These are phyloP conservation scores for Macrosiphum euphorbiae DNA, from an alignment of 2,888 invertebrate species.

Conservation along the genomic window DNA sequence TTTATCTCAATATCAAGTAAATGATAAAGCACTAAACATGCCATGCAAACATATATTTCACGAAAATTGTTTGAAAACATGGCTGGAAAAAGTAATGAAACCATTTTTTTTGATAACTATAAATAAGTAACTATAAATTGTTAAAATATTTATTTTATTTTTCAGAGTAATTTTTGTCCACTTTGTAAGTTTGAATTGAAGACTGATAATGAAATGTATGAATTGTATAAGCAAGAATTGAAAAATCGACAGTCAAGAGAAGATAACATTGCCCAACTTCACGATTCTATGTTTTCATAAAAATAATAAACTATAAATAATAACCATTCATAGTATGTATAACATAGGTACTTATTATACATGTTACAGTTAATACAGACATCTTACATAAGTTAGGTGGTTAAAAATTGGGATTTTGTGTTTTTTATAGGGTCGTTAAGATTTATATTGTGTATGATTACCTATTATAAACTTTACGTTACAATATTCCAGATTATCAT, in stretches of 20 bases:
- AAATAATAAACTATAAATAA: background rate
- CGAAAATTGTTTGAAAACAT: slow-evolving; percentile 52
- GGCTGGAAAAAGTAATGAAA: slow-evolving; percentile 53
- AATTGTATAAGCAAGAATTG: slow-evolving; percentile 53
- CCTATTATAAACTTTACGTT: background rate
- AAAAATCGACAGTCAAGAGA: slow-evolving; percentile 44
- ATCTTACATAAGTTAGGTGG: background rate
- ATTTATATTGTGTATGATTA: background rate
- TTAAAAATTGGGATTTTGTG: background rate
- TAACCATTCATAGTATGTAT: background rate
- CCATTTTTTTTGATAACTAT: background rate
- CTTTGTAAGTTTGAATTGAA: slow-evolving; percentile 59
- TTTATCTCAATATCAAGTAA: slow-evolving; percentile 39
- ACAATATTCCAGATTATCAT: background rate
- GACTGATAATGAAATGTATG: slow-evolving; percentile 58
- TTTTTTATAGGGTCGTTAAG: background rate
- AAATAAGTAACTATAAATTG: background rate
- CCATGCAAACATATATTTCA: slow-evolving; percentile 59
- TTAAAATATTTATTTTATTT: background rate
- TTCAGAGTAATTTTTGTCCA: slow-evolving; percentile 62
- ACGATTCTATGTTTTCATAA: slow-evolving; percentile 61
- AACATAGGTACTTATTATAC: background rate
- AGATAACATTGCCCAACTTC: slow-evolving; percentile 50
- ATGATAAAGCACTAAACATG: slow-evolving; percentile 49
- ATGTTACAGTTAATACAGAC: background rate